phyloP scores from a whole-genome alignment of 2,113 vertebrate species.

The Bothrops jararaca region DNA sequence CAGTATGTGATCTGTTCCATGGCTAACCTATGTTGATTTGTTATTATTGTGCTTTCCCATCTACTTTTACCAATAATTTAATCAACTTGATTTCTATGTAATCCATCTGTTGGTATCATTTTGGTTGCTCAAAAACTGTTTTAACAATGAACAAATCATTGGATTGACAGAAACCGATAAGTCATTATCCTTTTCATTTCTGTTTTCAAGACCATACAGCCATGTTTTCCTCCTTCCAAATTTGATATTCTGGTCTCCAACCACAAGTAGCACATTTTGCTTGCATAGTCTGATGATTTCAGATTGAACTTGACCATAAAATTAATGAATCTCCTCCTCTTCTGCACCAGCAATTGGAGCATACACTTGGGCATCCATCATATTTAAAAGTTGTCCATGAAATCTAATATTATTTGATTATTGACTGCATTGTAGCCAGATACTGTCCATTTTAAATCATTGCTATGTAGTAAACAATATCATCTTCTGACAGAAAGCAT shows the following conservation, averaged over 20 bases:
- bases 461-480: background rate
- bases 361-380: background rate
- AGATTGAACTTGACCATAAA: background rate
- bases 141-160: background rate
- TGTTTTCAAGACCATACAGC: background rate
- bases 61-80: background rate
- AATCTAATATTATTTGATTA: background rate
- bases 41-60: background rate
- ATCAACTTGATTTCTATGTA: background rate
- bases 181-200: background rate
- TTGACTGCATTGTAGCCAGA: background rate
- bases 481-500: background rate
- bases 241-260: background rate
- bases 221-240: background rate
- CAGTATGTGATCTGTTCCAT: background rate
- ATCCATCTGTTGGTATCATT: background rate
- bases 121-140: background rate
- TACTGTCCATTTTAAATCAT: background rate
- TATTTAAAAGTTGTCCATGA: background rate
- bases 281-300: background rate
- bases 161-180: background rate
- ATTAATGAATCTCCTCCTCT: background rate
- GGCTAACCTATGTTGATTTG: background rate
- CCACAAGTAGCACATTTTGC: background rate
- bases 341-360: background rate